phyloP scores from a whole-genome alignment of 2,113 vertebrate species.

The Scytalopus superciliaris region DNA sequence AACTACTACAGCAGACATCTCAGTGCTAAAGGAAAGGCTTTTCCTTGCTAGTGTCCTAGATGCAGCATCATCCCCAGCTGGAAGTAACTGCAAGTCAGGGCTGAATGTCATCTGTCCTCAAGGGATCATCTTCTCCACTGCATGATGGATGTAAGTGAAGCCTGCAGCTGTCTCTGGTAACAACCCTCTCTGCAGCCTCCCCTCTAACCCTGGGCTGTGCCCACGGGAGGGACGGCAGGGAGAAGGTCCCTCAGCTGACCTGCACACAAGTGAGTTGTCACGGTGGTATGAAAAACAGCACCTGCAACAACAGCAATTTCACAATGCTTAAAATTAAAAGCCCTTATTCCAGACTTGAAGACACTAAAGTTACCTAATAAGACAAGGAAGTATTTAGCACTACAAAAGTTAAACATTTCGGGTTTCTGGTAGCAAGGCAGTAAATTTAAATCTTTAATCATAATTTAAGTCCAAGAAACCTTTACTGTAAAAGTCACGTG shows the following conservation, averaged over 20 bases:
- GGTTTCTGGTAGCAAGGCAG: background rate
- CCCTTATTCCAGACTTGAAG: background rate
- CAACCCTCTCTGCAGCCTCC: background rate
- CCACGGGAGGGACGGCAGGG: fast-evolving
- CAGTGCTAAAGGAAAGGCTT: background rate
- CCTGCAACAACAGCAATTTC: background rate
- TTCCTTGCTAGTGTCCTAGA: background rate
- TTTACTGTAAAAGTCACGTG: background rate
- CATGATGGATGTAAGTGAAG: background rate
- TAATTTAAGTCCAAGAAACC: background rate
- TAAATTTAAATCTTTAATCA: background rate
- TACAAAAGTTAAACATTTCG: background rate
- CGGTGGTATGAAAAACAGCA: background rate
- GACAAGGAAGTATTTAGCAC: background rate
- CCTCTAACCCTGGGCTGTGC: background rate
- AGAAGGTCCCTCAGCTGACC: background rate
- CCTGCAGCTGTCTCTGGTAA: background rate
- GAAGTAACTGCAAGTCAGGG: background rate
- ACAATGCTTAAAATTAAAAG: background rate
- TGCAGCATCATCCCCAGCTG: background rate
- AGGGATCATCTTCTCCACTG: background rate
- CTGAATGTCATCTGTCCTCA: background rate
- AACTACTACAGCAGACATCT: background rate
- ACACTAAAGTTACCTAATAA: background rate
- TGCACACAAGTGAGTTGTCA: background rate